phyloP scores from a whole-genome alignment of 2,113 vertebrate species.

The Cisticola juncidis region DNA sequence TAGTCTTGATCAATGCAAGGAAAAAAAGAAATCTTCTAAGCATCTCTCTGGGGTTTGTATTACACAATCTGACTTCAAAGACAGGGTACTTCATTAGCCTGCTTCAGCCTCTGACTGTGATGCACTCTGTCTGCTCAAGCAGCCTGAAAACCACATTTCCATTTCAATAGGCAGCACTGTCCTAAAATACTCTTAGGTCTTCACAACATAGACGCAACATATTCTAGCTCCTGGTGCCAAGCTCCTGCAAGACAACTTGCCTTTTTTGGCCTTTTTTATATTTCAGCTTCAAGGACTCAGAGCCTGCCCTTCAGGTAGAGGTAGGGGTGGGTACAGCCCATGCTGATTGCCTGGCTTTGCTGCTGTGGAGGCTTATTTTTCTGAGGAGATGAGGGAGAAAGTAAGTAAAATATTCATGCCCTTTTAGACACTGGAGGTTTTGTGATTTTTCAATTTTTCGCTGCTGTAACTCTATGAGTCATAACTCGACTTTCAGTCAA shows the following conservation, averaged over 20 bases:
- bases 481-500: background rate
- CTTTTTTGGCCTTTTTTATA: background rate
- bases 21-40: background rate
- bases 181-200: background rate
- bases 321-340: background rate
- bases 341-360: background rate
- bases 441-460: background rate
- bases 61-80: background rate
- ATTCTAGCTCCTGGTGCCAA: background rate
- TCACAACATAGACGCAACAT: background rate
- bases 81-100: background rate
- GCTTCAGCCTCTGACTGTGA: background rate
- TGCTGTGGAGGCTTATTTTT: background rate
- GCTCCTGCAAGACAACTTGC: background rate
- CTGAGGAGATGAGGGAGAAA: background rate
- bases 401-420: background rate
- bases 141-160: conserved; percentile 7
- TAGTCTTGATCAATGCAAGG: background rate
- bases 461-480: background rate
- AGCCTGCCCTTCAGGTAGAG: background rate
- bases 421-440: background rate
- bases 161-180: background rate
- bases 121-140: background rate
- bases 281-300: background rate
- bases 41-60: background rate